Base-by-base conservation (phyloP, 2,113 vertebrate species). In the Tyto alba region DNA sequence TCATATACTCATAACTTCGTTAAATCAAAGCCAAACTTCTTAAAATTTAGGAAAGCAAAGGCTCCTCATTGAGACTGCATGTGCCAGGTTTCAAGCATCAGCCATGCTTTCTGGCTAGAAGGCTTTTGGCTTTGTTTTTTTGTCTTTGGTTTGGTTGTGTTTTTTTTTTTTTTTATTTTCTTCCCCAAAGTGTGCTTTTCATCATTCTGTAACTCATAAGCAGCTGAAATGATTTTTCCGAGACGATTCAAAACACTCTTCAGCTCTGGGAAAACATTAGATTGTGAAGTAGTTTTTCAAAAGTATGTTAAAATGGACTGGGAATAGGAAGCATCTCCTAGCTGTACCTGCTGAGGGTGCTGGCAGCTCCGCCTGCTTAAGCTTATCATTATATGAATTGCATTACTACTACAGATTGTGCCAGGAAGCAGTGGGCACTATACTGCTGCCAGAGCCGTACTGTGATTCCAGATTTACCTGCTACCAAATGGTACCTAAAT, bases 1-100 rank as follows among this genome's bases (percentile, higher is more conserved):
- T 80, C 75, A 53, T 89, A 50, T 17, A 16, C 89, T 86, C 72
- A 29, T 88, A 91, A 90, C 67, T 96, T 82, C 5, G 76, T 93
- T 85, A 85, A 91, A 95, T 96, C 88, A 94, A 95, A 97, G 76
- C 71, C 85, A 86, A 93, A 82, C 48, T 80, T 90, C 15, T 95
- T 75, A 87, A 87, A 93, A 2, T 90, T 96, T 90, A 77, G 80
- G 83, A 75, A 87, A 81, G 92, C 82, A 66, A 40, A 67, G 78
- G 8, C 43, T 63, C 32, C 66, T 93, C 41, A 20, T 2, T 75
- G 63, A 66, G 55, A 20, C 80, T 20, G n/a, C 30, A 7, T 27
- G 85, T 84, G 89, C 60, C 57, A 82, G 59, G 62, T 60, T 75
- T 90, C 43, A 80, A 91, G 63, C 73, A 78, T 21, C 43, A 89